A percentile compares a stretch with the other conserved stretches of the same genome.
phyloP scores from a whole-genome alignment of 2,113 vertebrate genomes.

The Perognathus longimembris region DNA sequence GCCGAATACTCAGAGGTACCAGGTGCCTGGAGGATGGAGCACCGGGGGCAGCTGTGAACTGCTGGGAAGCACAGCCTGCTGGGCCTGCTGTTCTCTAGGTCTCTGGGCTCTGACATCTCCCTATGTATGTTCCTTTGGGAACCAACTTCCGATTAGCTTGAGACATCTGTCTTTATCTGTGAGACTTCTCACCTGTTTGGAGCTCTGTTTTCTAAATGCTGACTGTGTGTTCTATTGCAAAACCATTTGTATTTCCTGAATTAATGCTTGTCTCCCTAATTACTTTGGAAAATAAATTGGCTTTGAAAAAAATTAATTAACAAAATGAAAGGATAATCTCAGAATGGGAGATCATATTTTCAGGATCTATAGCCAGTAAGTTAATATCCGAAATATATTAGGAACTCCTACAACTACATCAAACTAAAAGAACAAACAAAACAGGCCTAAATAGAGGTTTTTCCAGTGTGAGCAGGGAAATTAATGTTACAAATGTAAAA shows the following conservation, averaged over 20 bases:
- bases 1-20: too few relatives aligned
- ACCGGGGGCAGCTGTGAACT: neutral
- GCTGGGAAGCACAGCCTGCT: neutral
- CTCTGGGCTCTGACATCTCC: neutral
- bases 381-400: neutral
- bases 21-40: neutral
- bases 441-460: neutral
- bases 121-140: neutral
- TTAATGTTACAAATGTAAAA: neutral
- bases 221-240: neutral
- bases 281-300: neutral
- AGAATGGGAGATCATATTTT: neutral
- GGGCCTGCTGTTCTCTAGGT: accelerated
- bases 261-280: neutral
- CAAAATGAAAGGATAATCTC: neutral
- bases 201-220: neutral
- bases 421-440: neutral
- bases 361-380: neutral
- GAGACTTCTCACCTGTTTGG: neutral
- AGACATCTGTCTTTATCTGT: neutral
- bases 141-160: neutral
- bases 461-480: neutral
- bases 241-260: neutral
- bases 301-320: neutral
- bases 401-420: neutral